A percentile compares a stretch with the other conserved stretches of the same genome.
Evolutionary conservation across 2,113 vertebrate genomes (phyloP).

Genomic region (Python bivittatus): DNA sequence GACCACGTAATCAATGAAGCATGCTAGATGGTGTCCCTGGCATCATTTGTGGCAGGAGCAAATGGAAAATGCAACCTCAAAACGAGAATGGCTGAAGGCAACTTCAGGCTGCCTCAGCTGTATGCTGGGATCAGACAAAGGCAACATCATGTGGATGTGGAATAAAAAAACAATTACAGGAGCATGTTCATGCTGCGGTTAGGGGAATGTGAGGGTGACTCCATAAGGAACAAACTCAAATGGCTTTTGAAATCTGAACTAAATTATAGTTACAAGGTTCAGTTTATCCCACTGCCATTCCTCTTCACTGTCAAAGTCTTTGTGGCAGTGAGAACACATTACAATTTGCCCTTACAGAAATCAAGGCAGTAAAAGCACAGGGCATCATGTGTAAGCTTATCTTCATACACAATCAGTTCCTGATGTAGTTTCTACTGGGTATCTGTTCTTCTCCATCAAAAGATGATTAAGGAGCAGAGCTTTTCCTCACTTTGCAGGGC

Average conservation of each 20-base stretch:
- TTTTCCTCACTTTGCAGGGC: constrained; percentile 59
- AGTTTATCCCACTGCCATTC: constrained; percentile 29
- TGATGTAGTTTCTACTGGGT: constrained; percentile 61
- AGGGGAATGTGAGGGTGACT: not conserved
- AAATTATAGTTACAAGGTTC: constrained; percentile 24
- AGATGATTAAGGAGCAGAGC: constrained; percentile 59
- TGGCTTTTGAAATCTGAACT: constrained; percentile 18
- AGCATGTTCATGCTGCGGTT: not conserved
- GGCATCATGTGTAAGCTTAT: constrained; percentile 45
- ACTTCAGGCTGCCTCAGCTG: not conserved
- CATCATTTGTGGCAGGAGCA: not conserved
- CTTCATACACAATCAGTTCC: constrained; percentile 67
- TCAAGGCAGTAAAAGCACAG: constrained; percentile 49
- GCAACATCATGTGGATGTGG: not conserved
- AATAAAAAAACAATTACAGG: not conserved
- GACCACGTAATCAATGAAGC: not conserved
- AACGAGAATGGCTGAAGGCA: not conserved
- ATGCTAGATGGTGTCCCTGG: not conserved
- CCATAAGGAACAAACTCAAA: constrained; percentile 21
- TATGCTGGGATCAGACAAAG: not conserved
- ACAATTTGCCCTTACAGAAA: constrained; percentile 58
- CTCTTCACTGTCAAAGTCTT: constrained; percentile 19
- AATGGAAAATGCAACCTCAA: not conserved
- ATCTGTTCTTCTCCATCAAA: constrained; percentile 57
- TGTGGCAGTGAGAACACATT: constrained; percentile 41